phyloP scores from a whole-genome alignment of 2,113 vertebrate species.

The Nibea albiflora region DNA sequence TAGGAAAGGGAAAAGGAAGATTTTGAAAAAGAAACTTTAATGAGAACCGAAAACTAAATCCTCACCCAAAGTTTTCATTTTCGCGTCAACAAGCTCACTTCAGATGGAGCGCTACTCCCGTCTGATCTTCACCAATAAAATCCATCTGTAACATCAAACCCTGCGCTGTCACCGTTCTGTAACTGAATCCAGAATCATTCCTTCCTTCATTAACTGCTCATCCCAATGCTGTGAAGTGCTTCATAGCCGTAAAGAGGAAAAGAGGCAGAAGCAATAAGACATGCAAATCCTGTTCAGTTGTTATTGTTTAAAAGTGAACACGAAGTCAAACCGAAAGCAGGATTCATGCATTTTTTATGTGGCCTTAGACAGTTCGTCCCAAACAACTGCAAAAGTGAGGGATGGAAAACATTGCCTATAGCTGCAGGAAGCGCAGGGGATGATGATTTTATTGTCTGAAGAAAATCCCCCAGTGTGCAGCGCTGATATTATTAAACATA shows the following conservation, averaged over 20 bases:
- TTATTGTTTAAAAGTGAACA: conserved; percentile 36
- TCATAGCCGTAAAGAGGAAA: neutral
- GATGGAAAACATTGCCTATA: conserved; percentile 27
- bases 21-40: neutral
- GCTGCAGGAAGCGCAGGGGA: conserved; percentile 11
- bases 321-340: conserved; percentile 21
- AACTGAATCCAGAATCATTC: neutral
- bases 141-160: conserved; percentile 18
- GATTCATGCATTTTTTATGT: conserved; percentile 69
- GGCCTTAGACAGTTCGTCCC: conserved; percentile 27
- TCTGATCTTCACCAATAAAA: conserved; percentile 22
- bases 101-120: conserved; percentile 20
- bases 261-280: neutral
- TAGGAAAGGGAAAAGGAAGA: neutral
- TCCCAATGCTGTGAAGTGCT: neutral
- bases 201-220: neutral
- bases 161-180: neutral
- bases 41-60: conserved; percentile 17
- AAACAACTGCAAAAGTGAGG: conserved; percentile 32
- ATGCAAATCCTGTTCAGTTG: conserved; percentile 19
- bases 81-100: conserved; percentile 21
- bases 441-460: conserved; percentile 22
- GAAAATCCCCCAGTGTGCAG: conserved; percentile 25
- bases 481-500: conserved; percentile 28
- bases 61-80: neutral